These are phyloP conservation scores for Sitta carolinensis DNA, from an alignment of 2,797 vertebrate species.

Conservation along the genomic window DNA sequence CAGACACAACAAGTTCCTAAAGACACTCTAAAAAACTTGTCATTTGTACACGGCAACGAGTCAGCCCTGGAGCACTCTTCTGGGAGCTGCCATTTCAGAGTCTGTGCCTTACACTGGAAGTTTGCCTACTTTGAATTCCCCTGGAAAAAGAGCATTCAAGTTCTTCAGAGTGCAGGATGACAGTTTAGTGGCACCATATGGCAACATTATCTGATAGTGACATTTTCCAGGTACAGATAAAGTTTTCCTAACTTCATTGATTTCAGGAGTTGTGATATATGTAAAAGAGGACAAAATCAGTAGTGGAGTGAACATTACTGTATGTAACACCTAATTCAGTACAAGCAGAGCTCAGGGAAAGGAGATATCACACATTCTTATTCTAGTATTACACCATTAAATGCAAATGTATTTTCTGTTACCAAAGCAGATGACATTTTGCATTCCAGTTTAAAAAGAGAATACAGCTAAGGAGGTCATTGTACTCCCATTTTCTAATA, in stretches of 20 bases:
- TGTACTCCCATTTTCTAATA: background rate
- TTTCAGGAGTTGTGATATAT: background rate
- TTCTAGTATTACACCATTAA: background rate
- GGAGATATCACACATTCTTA: background rate
- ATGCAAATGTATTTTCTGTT: background rate
- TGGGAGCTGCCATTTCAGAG: slow-evolving; percentile 22
- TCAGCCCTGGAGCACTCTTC: background rate
- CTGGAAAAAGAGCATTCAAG: background rate
- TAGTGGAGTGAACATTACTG: background rate
- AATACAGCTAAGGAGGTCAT: background rate
- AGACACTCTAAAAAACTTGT: background rate
- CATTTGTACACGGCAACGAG: background rate
- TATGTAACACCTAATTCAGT: background rate
- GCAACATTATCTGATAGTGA: background rate
- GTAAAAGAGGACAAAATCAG: background rate
- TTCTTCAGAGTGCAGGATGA: background rate
- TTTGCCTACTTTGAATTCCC: background rate
- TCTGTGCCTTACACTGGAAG: background rate
- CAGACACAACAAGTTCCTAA: background rate
- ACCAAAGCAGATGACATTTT: background rate
- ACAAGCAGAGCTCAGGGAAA: background rate
- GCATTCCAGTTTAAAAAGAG: background rate
- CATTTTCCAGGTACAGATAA: slow-evolving; percentile 10
- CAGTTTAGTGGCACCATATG: background rate
- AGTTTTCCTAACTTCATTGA: background rate